These are phyloP conservation scores for Antitype chi DNA, from an alignment of 2,888 invertebrate species.

Conservation along the genomic window DNA sequence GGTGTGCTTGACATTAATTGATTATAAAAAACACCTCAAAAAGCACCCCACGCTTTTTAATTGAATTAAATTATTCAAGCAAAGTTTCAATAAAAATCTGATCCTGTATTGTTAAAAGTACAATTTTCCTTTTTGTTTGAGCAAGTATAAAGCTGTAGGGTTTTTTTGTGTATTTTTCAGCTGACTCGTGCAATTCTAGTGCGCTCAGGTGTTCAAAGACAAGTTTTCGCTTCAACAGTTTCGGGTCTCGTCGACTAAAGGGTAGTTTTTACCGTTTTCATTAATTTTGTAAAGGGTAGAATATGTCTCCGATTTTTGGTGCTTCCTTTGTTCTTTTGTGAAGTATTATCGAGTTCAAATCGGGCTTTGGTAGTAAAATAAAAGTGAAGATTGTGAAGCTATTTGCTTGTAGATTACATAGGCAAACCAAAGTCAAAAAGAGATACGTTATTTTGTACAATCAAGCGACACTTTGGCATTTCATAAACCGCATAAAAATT, in stretches of 20 bases:
- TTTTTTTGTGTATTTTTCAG: constrained; percentile 33
- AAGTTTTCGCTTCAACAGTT: constrained; percentile 53
- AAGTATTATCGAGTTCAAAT: constrained; percentile 8
- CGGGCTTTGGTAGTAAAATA: not conserved
- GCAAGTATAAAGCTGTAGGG: not conserved
- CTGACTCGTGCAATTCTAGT: constrained; percentile 49
- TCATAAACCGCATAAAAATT: no score
- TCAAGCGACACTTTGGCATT: no score
- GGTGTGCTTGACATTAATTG: no score
- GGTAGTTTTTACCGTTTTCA: constrained; percentile 53
- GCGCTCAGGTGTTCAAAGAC: constrained; percentile 63
- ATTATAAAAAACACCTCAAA: no score
- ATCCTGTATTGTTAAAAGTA: constrained; percentile 5
- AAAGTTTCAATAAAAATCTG: not conserved
- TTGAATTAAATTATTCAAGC: no score
- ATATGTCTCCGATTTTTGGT: constrained; percentile 8
- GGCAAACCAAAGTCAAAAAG: no score
- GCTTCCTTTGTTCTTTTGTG: constrained; percentile 12
- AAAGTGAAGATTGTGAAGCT: not conserved
- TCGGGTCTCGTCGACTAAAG: constrained; percentile 32
- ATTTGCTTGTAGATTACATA: not conserved
- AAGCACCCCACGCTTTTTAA: no score
- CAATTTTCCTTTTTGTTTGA: not conserved
- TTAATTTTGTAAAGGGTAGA: constrained; percentile 41
- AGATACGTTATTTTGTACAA: no score